phyloP scores from a whole-genome alignment of 1,140 invertebrate species.

The Atta texana region DNA sequence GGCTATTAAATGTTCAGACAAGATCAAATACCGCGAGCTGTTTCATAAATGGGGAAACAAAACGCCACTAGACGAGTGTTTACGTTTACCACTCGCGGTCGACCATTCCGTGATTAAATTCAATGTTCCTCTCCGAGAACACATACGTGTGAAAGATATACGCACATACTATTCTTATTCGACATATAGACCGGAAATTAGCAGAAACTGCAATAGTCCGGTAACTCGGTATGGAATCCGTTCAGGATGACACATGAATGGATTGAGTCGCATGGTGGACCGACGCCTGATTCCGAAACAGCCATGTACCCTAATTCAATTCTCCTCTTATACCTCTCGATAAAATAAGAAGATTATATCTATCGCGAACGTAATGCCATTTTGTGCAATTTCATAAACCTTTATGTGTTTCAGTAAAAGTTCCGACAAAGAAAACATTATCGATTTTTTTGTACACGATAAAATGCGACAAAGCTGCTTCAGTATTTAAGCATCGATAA shows the following conservation, averaged over 20 bases:
- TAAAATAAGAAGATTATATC: constrained; percentile 23
- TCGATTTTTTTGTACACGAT: neutral
- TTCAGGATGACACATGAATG: constrained; percentile 41
- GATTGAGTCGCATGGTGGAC: constrained; percentile 25
- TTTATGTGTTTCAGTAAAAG: neutral
- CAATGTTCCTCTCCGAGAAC: neutral
- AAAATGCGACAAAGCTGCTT: neutral
- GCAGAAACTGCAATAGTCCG: constrained; percentile 51
- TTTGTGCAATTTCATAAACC: neutral
- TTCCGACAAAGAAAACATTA: neutral
- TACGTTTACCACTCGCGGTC: constrained; percentile 44
- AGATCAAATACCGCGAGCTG: constrained; percentile 31
- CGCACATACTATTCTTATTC: constrained; percentile 39
- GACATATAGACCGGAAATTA: constrained; percentile 44
- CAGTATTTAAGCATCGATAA: neutral
- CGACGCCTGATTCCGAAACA: constrained; percentile 24
- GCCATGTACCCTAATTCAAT: neutral
- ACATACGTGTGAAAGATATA: neutral
- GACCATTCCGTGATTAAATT: constrained; percentile 19
- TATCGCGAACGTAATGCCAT: neutral
- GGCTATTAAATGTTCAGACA: constrained; percentile 27
- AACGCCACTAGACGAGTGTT: constrained; percentile 32
- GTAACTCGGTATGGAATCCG: constrained; percentile 49
- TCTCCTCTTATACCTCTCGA: constrained; percentile 2
- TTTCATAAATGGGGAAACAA: constrained; percentile 15